phyloP scores from a whole-genome alignment of 1,140 invertebrate species.

The Pseudomyrmex cubaensis region DNA sequence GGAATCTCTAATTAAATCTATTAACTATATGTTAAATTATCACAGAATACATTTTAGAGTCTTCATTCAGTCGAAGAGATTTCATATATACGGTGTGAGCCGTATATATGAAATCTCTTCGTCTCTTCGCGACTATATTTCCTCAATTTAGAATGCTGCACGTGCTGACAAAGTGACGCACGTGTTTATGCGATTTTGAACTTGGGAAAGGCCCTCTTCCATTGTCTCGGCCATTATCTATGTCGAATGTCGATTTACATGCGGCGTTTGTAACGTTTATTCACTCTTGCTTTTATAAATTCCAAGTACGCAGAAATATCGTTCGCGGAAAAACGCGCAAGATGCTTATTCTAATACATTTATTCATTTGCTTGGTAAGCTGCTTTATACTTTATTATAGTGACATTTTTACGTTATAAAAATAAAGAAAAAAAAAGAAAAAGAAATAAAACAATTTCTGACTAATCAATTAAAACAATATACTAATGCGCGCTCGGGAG shows the following conservation, averaged over 20 bases:
- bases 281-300: constrained; percentile 43
- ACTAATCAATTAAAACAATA: no score
- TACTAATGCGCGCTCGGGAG: not conserved
- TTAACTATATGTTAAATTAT: not conserved
- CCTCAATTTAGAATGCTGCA: constrained; percentile 30
- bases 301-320: constrained; percentile 45
- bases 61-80: not conserved
- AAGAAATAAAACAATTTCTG: not conserved
- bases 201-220: constrained; percentile 51
- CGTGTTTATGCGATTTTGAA: constrained; percentile 56
- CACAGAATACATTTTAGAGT: not conserved
- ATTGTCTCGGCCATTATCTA: constrained; percentile 19
- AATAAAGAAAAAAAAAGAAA: not conserved
- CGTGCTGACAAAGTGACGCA: constrained; percentile 25
- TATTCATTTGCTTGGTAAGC: constrained; percentile 37
- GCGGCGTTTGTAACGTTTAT: constrained; percentile 27
- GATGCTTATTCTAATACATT: constrained; percentile 36
- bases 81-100: not conserved
- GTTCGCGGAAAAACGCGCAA: constrained; percentile 7
- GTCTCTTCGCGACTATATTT: constrained; percentile 12
- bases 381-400: constrained; percentile 1
- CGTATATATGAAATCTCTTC: no score
- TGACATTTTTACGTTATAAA: constrained; percentile 3
- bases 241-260: constrained; percentile 33
- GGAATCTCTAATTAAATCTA: not conserved